A percentile compares a stretch with the other conserved stretches of the same genome.
Evolutionary conservation across 2,797 vertebrate species (phyloP).

Genomic region (Etheostoma perlongum): DNA sequence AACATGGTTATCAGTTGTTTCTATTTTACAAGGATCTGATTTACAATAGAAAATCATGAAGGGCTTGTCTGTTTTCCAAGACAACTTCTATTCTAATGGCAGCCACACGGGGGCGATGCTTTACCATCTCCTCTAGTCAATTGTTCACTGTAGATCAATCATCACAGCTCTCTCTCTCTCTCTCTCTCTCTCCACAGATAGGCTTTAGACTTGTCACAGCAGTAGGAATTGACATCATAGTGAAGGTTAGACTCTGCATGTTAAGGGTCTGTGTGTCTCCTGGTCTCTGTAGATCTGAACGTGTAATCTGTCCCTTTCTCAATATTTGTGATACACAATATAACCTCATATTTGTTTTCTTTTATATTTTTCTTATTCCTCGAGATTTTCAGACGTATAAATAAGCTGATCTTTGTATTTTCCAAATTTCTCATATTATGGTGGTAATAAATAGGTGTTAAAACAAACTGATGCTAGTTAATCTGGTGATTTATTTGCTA

Average conservation of each 20-base stretch:
- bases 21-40: conserved; percentile 54
- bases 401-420: conserved; percentile 89
- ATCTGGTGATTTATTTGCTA: conserved; percentile 26
- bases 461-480: conserved; percentile 52
- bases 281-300: conserved; percentile 65
- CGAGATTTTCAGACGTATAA: conserved; percentile 84
- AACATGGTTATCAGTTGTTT: conserved; percentile 28
- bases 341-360: conserved; percentile 85
- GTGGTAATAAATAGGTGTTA: conserved; percentile 90
- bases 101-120: conserved; percentile 76
- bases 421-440: conserved; percentile 89
- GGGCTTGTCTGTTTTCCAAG: conserved; percentile 69
- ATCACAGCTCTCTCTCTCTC: background rate
- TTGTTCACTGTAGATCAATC: conserved; percentile 45
- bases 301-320: conserved; percentile 74
- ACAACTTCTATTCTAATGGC: conserved; percentile 68
- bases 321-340: conserved; percentile 83
- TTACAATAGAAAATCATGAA: conserved; percentile 61
- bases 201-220: conserved; percentile 58
- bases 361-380: conserved; percentile 87
- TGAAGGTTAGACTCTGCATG: conserved; percentile 69
- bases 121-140: conserved; percentile 48
- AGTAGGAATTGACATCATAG: conserved; percentile 50
- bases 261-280: conserved; percentile 67
- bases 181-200: conserved; percentile 39